Percentiles rank a stretch among this genome's conserved stretches.
Conservation (phyloP, 2,797 vertebrate species). For the Danio aesculapii region DNA sequence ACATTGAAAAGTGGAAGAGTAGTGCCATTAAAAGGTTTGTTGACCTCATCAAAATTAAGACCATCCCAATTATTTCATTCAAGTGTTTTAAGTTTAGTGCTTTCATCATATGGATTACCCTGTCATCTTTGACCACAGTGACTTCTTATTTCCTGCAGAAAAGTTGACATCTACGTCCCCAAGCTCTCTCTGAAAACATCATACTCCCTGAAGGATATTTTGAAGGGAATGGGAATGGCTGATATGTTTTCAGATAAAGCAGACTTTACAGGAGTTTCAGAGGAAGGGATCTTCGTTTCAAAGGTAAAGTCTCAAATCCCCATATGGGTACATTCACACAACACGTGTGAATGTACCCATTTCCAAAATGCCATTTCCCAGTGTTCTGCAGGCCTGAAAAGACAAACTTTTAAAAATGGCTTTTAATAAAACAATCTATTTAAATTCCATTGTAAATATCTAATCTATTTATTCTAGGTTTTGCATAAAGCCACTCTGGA, state of each 20-base stretch:
- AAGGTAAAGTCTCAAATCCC: constrained; percentile 63
- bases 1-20: constrained; percentile 75
- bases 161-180: constrained; percentile 66
- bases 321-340: too few species aligned
- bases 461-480: constrained; percentile 72
- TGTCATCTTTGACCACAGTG: too few species aligned
- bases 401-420: too few species aligned
- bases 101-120: background rate
- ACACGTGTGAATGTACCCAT: too few species aligned
- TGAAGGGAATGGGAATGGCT: constrained; percentile 77
- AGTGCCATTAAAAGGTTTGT: constrained; percentile 67
- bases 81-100: background rate
- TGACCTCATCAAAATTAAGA: background rate
- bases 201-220: constrained; percentile 67
- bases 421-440: too few species aligned
- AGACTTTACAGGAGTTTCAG: constrained; percentile 75
- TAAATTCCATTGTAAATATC: too few species aligned
- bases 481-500: constrained; percentile 86
- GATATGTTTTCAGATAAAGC: constrained; percentile 74
- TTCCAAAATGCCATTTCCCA: too few species aligned
- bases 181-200: constrained; percentile 80
- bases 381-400: too few species aligned
- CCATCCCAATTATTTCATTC: background rate
- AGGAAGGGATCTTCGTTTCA: constrained; percentile 65
- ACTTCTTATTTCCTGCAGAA: constrained; percentile 60